Evolutionary conservation across 2,797 vertebrate genomes (phyloP).

Genomic region (Megaceryle alcyon): DNA sequence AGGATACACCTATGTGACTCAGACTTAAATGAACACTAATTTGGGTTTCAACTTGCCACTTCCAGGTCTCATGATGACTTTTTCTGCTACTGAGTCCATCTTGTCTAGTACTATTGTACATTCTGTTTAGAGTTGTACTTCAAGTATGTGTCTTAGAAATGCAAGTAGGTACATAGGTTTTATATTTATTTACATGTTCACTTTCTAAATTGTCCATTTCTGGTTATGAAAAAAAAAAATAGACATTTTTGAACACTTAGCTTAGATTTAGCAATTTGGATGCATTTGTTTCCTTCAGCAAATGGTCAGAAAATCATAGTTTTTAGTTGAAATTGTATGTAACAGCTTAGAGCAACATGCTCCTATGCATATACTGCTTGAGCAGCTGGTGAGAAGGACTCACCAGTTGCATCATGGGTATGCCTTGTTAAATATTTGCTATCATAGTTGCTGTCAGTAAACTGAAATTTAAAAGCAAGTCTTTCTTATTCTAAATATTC

Average conservation of each 20-base stretch:
- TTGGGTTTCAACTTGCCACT: not conserved
- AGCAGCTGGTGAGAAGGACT: not conserved
- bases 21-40: not conserved
- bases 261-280: not conserved
- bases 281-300: not conserved
- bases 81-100: not conserved
- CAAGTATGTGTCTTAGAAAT: not conserved
- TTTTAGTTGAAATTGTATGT: not conserved
- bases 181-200: not conserved
- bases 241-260: not conserved
- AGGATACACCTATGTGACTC: not conserved
- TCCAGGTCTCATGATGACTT: not conserved
- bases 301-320: not conserved
- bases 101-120: not conserved
- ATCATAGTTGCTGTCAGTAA: not conserved
- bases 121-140: not conserved
- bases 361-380: not conserved
- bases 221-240: not conserved
- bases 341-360: not conserved
- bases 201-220: not conserved
- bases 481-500: not conserved
- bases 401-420: not conserved
- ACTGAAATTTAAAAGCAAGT: not conserved
- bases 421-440: conserved; percentile 2
- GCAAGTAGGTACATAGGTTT: not conserved